phyloP scores from a whole-genome alignment of 92 coral and sea anemone genomes.

The Zoanthus solanderi region DNA sequence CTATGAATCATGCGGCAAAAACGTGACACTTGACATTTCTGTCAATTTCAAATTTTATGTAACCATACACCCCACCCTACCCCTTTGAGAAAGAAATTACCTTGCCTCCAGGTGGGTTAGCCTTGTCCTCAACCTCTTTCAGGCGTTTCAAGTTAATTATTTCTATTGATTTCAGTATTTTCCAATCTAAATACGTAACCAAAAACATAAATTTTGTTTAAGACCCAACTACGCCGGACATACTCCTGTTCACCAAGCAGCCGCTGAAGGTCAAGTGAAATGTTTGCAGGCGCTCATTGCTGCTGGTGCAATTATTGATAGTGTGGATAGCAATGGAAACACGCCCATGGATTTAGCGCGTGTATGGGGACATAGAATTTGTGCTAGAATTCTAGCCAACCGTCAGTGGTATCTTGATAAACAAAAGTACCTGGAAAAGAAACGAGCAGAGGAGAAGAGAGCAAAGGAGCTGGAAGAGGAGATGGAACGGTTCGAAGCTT shows the following conservation, averaged over 20 bases:
- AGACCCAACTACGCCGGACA: constrained; percentile 86
- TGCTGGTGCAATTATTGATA: constrained; percentile 81
- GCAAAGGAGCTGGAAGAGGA: constrained; percentile 78
- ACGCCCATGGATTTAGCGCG: constrained; percentile 94
- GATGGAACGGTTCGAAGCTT: constrained; percentile 68
- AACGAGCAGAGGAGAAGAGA: constrained; percentile 68
- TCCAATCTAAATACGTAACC: too few relatives aligned
- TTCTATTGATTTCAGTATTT: too few relatives aligned
- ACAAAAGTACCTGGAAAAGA: constrained; percentile 73
- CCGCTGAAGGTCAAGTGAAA: constrained; percentile 91
- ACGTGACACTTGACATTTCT: too few relatives aligned
- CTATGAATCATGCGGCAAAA: too few relatives aligned
- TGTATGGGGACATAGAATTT: constrained; percentile 92
- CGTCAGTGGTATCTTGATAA: constrained; percentile 96
- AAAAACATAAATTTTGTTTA: not conserved
- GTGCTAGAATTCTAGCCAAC: constrained; percentile 88
- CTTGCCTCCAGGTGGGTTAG: too few relatives aligned
- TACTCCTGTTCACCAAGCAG: constrained; percentile 94
- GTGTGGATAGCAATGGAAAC: constrained; percentile 76
- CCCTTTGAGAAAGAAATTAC: too few relatives aligned
- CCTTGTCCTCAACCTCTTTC: too few relatives aligned
- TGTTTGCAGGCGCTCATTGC: constrained; percentile 81
- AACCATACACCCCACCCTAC: too few relatives aligned
- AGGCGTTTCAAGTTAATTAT: too few relatives aligned
- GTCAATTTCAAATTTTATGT: too few relatives aligned